A percentile compares a stretch with the other conserved stretches of the same genome.
phyloP scores from a whole-genome alignment of 2,113 vertebrate genomes.

The Alces alces region DNA sequence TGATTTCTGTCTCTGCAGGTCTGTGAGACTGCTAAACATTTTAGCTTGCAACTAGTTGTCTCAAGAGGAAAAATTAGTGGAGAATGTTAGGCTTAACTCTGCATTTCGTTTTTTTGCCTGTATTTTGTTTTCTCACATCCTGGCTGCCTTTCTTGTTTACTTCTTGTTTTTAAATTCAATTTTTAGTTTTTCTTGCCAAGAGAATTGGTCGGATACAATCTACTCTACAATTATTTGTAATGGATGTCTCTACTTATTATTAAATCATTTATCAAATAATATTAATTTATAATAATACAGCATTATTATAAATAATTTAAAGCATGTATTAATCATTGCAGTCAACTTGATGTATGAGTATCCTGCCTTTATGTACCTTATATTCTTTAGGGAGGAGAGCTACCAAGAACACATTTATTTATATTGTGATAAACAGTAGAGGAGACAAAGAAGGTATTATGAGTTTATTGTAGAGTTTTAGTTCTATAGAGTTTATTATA shows the following conservation, averaged over 20 bases:
- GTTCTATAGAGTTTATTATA: neutral
- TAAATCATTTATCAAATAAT: neutral
- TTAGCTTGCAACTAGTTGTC: neutral
- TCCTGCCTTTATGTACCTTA: neutral
- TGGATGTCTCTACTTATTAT: neutral
- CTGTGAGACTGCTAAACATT: neutral
- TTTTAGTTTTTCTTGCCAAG: conserved; percentile 2
- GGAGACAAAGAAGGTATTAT: neutral
- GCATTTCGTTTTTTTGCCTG: neutral
- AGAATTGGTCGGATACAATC: neutral
- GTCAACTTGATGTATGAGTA: neutral
- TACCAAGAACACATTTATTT: neutral
- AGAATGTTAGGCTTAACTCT: neutral
- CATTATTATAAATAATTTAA: neutral
- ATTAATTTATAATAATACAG: neutral
- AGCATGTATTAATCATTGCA: neutral
- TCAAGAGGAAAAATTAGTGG: neutral
- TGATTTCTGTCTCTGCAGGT: conserved; percentile 15
- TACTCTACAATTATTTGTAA: neutral
- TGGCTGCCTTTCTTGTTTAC: neutral
- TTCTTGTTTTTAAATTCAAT: neutral
- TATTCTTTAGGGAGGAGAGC: neutral
- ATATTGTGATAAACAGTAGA: conserved; percentile 11
- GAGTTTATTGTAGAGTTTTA: neutral
- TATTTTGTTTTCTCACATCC: neutral